Evolutionary conservation across 30 jellyfish, hydroid and myxozoan genomes (phyloP).

Genomic region (Aurelia aurita complex sp. Pacific): DNA sequence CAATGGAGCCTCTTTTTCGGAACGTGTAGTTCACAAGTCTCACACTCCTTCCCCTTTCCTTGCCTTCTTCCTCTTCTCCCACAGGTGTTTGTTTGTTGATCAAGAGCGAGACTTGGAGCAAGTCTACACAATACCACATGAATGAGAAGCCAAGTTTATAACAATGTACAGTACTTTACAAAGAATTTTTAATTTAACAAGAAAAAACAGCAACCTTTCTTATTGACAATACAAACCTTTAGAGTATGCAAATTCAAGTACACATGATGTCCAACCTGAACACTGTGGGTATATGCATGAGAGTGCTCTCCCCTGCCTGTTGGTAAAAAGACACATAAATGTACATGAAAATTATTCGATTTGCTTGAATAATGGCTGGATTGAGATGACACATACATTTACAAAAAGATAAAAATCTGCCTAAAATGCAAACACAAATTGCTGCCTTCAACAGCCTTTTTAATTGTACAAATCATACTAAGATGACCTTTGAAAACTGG

Average conservation of each 20-base stretch:
- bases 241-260: slow-evolving; percentile 84
- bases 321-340: neutral
- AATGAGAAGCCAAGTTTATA: neutral
- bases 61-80: too few species aligned
- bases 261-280: slow-evolving; percentile 94
- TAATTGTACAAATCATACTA: too few species aligned
- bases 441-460: too few species aligned
- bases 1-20: too few species aligned
- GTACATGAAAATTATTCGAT: too few species aligned
- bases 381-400: neutral
- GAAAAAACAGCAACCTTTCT: neutral
- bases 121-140: too few species aligned
- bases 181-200: neutral
- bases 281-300: slow-evolving; percentile 98
- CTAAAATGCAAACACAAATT: too few species aligned
- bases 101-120: too few species aligned
- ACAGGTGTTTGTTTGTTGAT: too few species aligned
- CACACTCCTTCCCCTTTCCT: too few species aligned
- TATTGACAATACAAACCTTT: slow-evolving; percentile 48
- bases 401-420: neutral
- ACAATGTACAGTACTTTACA: neutral
- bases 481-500: too few species aligned
- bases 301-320: slow-evolving; percentile 96
- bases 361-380: neutral
- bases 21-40: too few species aligned